These are phyloP conservation scores for Ips nitidus DNA, from an alignment of 1,140 invertebrate genomes.

Conservation along the genomic window DNA sequence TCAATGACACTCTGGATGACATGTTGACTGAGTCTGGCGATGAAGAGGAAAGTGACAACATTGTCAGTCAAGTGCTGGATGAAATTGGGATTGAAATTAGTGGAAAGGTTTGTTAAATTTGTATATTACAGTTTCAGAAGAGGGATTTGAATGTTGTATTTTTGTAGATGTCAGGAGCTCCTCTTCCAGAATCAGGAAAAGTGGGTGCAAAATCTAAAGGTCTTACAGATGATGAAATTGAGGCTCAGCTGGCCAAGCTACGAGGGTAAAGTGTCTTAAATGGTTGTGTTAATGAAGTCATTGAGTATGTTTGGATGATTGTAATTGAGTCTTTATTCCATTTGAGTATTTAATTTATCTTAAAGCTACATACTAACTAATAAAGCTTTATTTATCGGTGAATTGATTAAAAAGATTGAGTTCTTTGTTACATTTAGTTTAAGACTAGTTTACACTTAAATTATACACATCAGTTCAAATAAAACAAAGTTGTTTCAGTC, in stretches of 20 bases:
- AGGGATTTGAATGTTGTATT: slow-evolving; percentile 4
- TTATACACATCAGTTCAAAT: no score
- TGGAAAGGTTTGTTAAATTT: slow-evolving; percentile 66
- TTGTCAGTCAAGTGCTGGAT: slow-evolving; percentile 87
- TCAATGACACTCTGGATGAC: slow-evolving; percentile 89
- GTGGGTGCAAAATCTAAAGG: slow-evolving; percentile 59
- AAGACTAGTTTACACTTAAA: no score
- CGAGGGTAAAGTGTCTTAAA: slow-evolving; percentile 53
- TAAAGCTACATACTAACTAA: no score
- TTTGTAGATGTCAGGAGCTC: slow-evolving; percentile 57
- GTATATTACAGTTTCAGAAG: neutral
- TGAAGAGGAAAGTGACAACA: slow-evolving; percentile 83
- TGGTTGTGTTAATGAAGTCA: neutral
- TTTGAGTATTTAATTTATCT: no score
- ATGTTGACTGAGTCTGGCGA: slow-evolving; percentile 87
- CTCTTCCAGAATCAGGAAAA: slow-evolving; percentile 53
- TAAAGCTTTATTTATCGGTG: no score
- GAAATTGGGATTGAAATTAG: slow-evolving; percentile 95
- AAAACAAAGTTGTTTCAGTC: no score
- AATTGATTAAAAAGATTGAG: no score
- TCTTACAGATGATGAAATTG: slow-evolving; percentile 72
- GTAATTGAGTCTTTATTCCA: no score
- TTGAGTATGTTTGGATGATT: no score
- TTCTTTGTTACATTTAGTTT: no score
- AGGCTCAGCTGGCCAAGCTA: slow-evolving; percentile 74